phyloP scores from a whole-genome alignment of 2,113 vertebrate species.

The Hystrix brachyura region DNA sequence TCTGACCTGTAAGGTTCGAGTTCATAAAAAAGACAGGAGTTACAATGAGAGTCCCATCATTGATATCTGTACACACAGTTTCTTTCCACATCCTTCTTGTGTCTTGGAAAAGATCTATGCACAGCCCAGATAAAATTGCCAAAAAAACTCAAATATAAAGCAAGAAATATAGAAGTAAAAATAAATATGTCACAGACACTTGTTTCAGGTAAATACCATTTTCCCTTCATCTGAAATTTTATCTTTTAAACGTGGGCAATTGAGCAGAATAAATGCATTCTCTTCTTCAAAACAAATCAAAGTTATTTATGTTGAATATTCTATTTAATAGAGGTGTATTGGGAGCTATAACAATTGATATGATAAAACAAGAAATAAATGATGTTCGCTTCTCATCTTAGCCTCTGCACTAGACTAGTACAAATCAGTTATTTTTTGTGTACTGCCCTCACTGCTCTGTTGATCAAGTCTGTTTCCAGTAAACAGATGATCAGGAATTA shows the following conservation, averaged over 20 bases:
- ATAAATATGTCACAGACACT: conserved; percentile 63
- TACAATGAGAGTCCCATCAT: conserved; percentile 57
- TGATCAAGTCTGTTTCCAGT: conserved; percentile 75
- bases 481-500: conserved; percentile 57
- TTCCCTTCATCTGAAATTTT: conserved; percentile 71
- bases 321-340: conserved; percentile 62
- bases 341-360: conserved; percentile 52
- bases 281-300: conserved; percentile 67
- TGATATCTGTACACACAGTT: neutral
- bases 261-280: conserved; percentile 71
- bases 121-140: conserved; percentile 46
- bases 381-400: conserved; percentile 39
- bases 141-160: conserved; percentile 51
- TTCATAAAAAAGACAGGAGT: conserved; percentile 67
- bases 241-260: conserved; percentile 63
- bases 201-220: conserved; percentile 68
- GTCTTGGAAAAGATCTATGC: conserved; percentile 7
- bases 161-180: conserved; percentile 65
- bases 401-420: conserved; percentile 51
- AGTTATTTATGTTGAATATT: conserved; percentile 63
- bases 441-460: conserved; percentile 18
- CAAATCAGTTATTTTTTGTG: conserved; percentile 65
- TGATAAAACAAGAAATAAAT: conserved; percentile 59
- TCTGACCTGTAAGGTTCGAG: conserved; percentile 40
- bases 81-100: conserved; percentile 37